Percentiles rank a stretch among this genome's conserved stretches.
Evolutionary conservation across 2,888 invertebrate genomes (phyloP).

Genomic region (Toxonevra muliebris): DNA sequence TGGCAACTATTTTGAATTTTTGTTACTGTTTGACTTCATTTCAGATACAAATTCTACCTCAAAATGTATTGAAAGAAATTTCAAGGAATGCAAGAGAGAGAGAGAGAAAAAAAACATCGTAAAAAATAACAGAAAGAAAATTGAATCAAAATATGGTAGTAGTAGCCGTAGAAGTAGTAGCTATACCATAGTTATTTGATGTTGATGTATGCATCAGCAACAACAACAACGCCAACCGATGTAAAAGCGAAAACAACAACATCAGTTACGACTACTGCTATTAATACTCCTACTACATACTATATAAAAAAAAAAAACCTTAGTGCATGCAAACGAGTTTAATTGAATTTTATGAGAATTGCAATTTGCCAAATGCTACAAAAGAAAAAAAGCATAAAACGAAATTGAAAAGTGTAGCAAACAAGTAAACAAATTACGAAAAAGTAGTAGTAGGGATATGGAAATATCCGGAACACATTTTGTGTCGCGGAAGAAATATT

Average conservation of each 20-base stretch:
- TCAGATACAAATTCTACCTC: too few relatives aligned
- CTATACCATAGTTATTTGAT: neutral
- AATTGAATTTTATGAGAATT: constrained; percentile 20
- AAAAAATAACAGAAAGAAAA: neutral
- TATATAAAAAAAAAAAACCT: neutral
- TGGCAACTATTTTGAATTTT: too few relatives aligned
- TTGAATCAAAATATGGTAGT: neutral
- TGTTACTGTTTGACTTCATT: too few relatives aligned
- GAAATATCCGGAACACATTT: too few relatives aligned
- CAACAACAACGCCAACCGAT: neutral
- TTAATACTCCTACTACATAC: neutral
- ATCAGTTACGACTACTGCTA: constrained; percentile 6
- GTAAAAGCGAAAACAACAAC: neutral
- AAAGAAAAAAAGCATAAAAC: neutral
- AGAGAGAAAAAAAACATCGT: neutral
- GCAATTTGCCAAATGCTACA: neutral
- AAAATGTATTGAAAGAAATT: too few relatives aligned
- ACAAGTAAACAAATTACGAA: neutral
- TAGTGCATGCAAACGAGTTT: constrained; percentile 19
- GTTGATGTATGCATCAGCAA: neutral
- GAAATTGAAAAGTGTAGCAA: constrained; percentile 17
- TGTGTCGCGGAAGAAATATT: too few relatives aligned
- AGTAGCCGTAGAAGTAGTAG: neutral
- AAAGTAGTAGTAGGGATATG: too few relatives aligned
- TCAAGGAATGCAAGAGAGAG: too few relatives aligned